Percentiles rank a stretch among this genome's conserved stretches.
Evolutionary conservation across 2,113 vertebrate genomes (phyloP).

Genomic region (Felis catus): DNA sequence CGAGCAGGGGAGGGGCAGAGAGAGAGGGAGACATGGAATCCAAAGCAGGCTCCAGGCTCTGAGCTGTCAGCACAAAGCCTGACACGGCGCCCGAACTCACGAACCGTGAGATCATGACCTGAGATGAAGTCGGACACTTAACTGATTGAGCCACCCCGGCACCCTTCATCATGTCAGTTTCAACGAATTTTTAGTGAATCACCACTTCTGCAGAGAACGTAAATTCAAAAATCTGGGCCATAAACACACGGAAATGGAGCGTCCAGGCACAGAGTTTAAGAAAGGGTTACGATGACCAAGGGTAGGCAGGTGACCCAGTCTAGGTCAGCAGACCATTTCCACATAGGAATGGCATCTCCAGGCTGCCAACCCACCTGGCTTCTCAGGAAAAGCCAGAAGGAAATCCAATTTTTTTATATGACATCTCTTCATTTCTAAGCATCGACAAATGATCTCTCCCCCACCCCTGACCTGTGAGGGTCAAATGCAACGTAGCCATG

Average conservation of each 20-base stretch:
- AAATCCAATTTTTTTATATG: not conserved
- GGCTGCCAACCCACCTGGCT: not conserved
- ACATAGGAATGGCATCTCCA: not conserved
- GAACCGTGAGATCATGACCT: too few species aligned
- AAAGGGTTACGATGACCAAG: not conserved
- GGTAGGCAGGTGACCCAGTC: accelerated
- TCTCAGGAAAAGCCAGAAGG: not conserved
- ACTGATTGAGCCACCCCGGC: too few species aligned
- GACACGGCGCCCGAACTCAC: too few species aligned
- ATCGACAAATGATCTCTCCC: not conserved
- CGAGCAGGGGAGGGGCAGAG: too few species aligned
- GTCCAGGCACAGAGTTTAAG: not conserved
- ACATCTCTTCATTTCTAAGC: not conserved
- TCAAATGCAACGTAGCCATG: not conserved
- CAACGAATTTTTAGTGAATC: not conserved
- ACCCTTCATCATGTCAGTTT: not conserved
- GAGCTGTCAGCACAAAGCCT: too few species aligned
- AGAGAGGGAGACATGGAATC: too few species aligned
- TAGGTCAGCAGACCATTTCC: not conserved
- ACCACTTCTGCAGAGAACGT: not conserved
- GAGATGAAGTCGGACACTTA: too few species aligned
- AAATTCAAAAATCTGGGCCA: not conserved
- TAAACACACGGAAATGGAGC: not conserved
- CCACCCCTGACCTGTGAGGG: not conserved
- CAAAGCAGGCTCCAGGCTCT: too few species aligned